These are phyloP conservation scores for Sycobia sp. DNA, from an alignment of 1,140 invertebrate genomes.

Conservation along the genomic window DNA sequence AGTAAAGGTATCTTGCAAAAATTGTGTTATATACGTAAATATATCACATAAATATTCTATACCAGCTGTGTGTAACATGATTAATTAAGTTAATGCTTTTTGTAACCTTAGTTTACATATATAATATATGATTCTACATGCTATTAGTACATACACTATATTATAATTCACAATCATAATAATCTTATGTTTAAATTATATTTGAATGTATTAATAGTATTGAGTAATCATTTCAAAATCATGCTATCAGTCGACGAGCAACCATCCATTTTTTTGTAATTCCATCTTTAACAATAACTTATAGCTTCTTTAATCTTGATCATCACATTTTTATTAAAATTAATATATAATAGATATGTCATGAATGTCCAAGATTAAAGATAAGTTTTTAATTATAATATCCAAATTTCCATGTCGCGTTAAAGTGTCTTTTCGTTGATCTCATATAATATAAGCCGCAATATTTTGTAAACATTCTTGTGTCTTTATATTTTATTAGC, in stretches of 20 bases:
- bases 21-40: constrained; percentile 49
- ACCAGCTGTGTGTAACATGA: constrained; percentile 63
- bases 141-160: constrained; percentile 31
- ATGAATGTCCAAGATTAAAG: constrained; percentile 30
- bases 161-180: too few relatives aligned
- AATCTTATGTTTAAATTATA: too few relatives aligned
- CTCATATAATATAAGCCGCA: constrained; percentile 23
- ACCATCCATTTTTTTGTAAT: constrained; percentile 24
- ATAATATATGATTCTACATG: constrained; percentile 41
- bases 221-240: constrained; percentile 10
- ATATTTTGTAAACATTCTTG: constrained; percentile 35
- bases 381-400: neutral
- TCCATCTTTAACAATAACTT: constrained; percentile 31
- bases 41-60: constrained; percentile 45
- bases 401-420: constrained; percentile 11
- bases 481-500: constrained; percentile 43
- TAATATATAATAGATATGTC: constrained; percentile 15
- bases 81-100: constrained; percentile 60
- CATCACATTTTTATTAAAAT: constrained; percentile 14
- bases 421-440: constrained; percentile 26
- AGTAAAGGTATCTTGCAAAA: constrained; percentile 63
- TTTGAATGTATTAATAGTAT: constrained; percentile 29
- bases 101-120: constrained; percentile 58
- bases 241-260: constrained; percentile 14
- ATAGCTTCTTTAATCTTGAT: constrained; percentile 36